Conservation (phyloP, 2,888 invertebrate species). For the Parochlus steinenii region DNA sequence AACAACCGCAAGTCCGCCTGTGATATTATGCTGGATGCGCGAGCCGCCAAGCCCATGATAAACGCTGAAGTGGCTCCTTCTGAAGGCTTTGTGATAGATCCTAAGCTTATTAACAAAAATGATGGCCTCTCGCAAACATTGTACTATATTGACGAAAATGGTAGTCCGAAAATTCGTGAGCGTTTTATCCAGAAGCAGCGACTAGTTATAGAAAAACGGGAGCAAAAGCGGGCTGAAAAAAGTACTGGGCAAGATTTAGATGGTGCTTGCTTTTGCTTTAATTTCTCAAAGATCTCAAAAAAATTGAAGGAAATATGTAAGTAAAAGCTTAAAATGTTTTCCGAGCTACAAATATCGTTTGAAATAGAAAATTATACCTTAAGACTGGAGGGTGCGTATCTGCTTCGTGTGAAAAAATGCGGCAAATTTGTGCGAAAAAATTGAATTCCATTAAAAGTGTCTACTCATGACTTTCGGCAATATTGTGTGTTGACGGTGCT, state of each 20-base stretch:
- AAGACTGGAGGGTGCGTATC: too few species aligned
- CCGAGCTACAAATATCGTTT: too few species aligned
- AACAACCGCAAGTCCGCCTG: slow-evolving; percentile 2
- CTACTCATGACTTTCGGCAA: too few species aligned
- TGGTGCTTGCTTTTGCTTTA: slow-evolving; percentile 15
- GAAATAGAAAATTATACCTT: too few species aligned
- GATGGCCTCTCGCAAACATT: slow-evolving; percentile 29
- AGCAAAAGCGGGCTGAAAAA: slow-evolving; percentile 20
- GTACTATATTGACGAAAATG: slow-evolving; percentile 30
- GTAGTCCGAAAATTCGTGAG: slow-evolving; percentile 26
- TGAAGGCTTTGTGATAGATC: slow-evolving; percentile 18
- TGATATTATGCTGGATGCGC: slow-evolving; percentile 1
- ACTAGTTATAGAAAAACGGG: slow-evolving; percentile 18
- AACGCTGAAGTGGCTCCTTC: slow-evolving; percentile 3
- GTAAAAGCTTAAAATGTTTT: slow-evolving; percentile 3
- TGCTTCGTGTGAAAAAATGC: too few species aligned
- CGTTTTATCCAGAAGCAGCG: slow-evolving; percentile 9
- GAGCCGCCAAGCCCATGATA: not conserved
- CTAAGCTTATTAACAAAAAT: slow-evolving; percentile 27
- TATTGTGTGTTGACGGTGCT: too few species aligned
- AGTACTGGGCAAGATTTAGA: slow-evolving; percentile 14
- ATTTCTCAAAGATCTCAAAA: slow-evolving; percentile 10
- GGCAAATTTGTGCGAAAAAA: too few species aligned
- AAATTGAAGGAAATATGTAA: slow-evolving; percentile 13
- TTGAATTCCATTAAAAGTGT: too few species aligned